These are phyloP conservation scores for Sarcophaga variegata DNA, from an alignment of 2,888 invertebrate species.

Conservation along the genomic window DNA sequence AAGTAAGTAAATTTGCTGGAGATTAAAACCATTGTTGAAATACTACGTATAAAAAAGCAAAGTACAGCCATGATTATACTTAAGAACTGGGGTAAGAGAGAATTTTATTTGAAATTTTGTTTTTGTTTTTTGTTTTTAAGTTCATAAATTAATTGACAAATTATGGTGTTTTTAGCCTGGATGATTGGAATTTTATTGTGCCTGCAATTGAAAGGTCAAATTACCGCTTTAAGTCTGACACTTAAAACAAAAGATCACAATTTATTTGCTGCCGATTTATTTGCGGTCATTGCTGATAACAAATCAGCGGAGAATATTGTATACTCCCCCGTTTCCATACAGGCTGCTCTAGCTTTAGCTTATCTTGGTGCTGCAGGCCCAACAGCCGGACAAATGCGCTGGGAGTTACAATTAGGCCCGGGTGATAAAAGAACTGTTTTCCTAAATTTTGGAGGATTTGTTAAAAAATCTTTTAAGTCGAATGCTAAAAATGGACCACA, in stretches of 20 bases:
- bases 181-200: no score
- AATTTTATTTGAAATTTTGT: no score
- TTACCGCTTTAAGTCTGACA: no score
- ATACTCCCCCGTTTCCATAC: background rate
- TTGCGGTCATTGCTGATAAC: background rate
- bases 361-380: background rate
- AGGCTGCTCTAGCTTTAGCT: background rate
- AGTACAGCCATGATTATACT: no score
- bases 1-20: no score
- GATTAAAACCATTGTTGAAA: no score
- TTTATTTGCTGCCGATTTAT: background rate
- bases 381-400: background rate
- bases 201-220: background rate
- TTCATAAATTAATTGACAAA: no score
- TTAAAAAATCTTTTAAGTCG: constrained; percentile 69
- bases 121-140: no score
- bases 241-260: background rate
- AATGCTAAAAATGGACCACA: constrained; percentile 70
- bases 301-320: background rate
- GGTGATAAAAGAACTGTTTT: background rate
- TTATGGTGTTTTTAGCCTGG: no score
- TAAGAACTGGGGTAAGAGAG: no score
- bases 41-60: no score
- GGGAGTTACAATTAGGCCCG: background rate
- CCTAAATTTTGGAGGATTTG: constrained; percentile 73